Evolutionary conservation across 2,797 vertebrate genomes (phyloP), one percentile per base, ranked within the genome.

Genomic region (Cynodonichthys magdalenae): DNA sequence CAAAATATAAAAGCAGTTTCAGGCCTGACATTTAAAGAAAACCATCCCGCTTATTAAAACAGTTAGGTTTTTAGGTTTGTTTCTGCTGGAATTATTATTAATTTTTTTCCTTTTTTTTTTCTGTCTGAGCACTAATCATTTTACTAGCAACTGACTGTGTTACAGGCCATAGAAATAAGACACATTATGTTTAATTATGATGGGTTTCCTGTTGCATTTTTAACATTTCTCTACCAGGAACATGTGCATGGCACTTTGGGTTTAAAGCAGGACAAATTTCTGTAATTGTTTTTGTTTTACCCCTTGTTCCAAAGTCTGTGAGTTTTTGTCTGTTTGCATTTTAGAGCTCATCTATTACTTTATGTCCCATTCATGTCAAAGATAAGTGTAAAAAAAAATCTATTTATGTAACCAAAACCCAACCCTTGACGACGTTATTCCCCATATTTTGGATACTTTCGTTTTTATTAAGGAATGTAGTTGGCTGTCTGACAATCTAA

Each of bases 141-240:
- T 60, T 61, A 14, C 48, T 27, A 11, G 14, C 15, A 51, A 3
- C 15, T 9, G 3, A 12, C 18, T 56, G 47, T 15, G 53, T 24
- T 10, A 28, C 0, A 31, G 63, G 31, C 52, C 62, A 18, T 52
- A 20, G 7, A 71, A 55, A 52, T 70, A 53, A 72, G 76, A 59
- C 8, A 10, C 49, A 24, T 48, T 18, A 28, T 63, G 66, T 74
- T 84, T 64, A 54, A 74, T 59, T 41, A 45, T 9, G 59, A 48
- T 69, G 64, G 68, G 54, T 0, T 68, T 78, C 63, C 65, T 71
- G 41, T 75, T 86, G 80, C 85, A 86, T 66, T 79, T 84, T 73
- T 79, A 47, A 6, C 63, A 53, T 29, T 61, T 31, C 53, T 61
- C 66, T 69, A 63, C 87, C 87, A 84, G 84, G 77, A 86, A 83